Conservation (phyloP, 1,140 invertebrate species). For the Pygmarrhopalites habei region DNA sequence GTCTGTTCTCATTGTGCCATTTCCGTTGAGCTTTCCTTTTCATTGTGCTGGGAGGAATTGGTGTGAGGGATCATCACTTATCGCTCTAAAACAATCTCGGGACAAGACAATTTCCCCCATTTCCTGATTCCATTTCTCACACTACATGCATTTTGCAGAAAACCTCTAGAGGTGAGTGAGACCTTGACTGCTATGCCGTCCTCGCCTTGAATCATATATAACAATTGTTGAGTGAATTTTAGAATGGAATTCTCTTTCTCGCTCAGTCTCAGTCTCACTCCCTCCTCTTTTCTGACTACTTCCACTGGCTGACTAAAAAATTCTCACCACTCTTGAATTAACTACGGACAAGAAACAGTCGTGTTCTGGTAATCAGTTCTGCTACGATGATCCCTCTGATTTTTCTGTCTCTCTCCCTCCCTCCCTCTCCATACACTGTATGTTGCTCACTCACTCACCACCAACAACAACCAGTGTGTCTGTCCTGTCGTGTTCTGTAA, state of each 20-base stretch:
- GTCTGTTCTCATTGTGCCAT: constrained; percentile 33
- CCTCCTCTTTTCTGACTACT: too few species aligned
- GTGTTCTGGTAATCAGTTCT: constrained; percentile 29
- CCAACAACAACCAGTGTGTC: too few species aligned
- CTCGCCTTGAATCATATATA: constrained; percentile 9
- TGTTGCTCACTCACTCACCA: too few species aligned
- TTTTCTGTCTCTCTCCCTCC: neutral
- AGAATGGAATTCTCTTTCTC: neutral
- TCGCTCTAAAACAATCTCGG: constrained; percentile 27
- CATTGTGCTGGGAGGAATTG: constrained; percentile 22
- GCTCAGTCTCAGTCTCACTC: too few species aligned
- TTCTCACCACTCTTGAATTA: constrained; percentile 14
- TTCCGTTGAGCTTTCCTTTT: constrained; percentile 31
- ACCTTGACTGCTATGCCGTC: constrained; percentile 17
- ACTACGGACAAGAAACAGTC: constrained; percentile 17
- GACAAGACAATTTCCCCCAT: constrained; percentile 25
- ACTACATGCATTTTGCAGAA: constrained; percentile 22
- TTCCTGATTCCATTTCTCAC: constrained; percentile 30
- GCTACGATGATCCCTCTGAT: constrained; percentile 17
- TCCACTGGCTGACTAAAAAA: too few species aligned
- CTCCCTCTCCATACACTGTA: too few species aligned
- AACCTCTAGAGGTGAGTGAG: constrained; percentile 5
- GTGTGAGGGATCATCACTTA: constrained; percentile 22
- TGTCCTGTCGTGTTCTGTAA: too few species aligned
- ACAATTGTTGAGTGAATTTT: neutral